Percentiles rank a stretch among this genome's conserved stretches.
Conservation (phyloP, 2,113 vertebrate species). For the Jaculus jaculus region DNA sequence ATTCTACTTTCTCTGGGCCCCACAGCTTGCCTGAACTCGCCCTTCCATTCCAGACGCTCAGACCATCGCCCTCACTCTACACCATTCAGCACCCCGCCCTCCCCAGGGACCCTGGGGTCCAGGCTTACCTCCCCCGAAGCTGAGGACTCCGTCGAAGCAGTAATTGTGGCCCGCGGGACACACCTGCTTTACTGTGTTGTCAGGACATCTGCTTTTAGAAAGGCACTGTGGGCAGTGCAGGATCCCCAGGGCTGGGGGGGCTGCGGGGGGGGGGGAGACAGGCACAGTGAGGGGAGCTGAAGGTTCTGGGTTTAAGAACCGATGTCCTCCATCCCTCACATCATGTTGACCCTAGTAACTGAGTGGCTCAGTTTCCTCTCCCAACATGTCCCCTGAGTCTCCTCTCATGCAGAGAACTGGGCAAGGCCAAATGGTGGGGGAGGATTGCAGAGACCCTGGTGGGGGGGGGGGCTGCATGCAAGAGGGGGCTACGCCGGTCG, state of each 20-base stretch:
- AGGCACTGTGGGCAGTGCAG: conserved; percentile 52
- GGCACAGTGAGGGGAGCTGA: not conserved
- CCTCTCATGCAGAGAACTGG: too few relatives aligned
- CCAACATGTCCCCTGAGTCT: rapidly evolving
- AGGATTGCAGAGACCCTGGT: not conserved
- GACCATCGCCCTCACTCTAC: too few relatives aligned
- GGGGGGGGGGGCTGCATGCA: not conserved
- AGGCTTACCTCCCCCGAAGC: not conserved
- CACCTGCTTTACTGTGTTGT: rapidly evolving
- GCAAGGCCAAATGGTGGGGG: too few relatives aligned
- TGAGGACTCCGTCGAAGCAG: conserved; percentile 46
- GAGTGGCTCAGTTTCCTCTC: too few relatives aligned
- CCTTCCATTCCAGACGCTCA: not conserved
- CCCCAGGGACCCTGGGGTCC: rapidly evolving
- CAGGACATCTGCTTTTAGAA: not conserved
- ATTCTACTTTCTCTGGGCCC: not conserved
- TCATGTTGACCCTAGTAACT: not conserved
- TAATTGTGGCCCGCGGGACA: not conserved
- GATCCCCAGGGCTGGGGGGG: not conserved
- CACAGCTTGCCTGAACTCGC: not conserved
- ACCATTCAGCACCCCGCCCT: not conserved
- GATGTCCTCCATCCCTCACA: not conserved
- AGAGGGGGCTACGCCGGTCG: too few relatives aligned
- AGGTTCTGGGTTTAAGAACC: not conserved
- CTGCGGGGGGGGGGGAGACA: not conserved